Evolutionary conservation across 2,888 invertebrate genomes (phyloP).

Genomic region (Xylocampa areola): DNA sequence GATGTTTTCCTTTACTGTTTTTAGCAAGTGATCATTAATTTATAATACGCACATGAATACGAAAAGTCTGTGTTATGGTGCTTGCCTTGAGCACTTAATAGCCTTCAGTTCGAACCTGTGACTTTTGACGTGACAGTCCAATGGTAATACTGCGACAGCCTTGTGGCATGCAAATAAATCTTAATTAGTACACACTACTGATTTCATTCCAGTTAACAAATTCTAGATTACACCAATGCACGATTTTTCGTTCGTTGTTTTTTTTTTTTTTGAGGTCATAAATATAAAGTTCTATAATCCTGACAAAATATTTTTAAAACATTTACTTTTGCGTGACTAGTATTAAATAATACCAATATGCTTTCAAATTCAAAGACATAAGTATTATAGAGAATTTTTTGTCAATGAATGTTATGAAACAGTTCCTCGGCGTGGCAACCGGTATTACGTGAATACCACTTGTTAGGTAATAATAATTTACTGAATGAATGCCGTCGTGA

Average conservation of each 20-base stretch:
- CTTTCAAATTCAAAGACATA: slow-evolving; percentile 49
- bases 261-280: slow-evolving; percentile 2
- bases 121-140: no score
- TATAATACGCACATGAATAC: no score
- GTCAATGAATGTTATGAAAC: slow-evolving; percentile 75
- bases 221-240: slow-evolving; percentile 9
- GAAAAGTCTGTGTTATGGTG: no score
- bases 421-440: slow-evolving; percentile 57
- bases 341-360: slow-evolving; percentile 35
- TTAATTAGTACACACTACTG: slow-evolving; percentile 21
- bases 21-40: no score
- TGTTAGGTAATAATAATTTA: slow-evolving; percentile 69
- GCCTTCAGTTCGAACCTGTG: no score
- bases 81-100: no score
- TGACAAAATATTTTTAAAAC: not conserved
- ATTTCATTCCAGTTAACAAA: slow-evolving; percentile 16
- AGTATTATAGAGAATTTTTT: slow-evolving; percentile 61
- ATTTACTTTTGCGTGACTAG: slow-evolving; percentile 9
- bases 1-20: no score
- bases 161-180: no score
- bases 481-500: slow-evolving; percentile 69
- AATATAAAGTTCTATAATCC: not conserved
- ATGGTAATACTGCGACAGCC: no score
- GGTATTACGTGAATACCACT: slow-evolving; percentile 65
- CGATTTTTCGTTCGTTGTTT: no score